Evolutionary conservation across 2,888 invertebrate species (phyloP).

Genomic region (Halictus quadricinctus): DNA sequence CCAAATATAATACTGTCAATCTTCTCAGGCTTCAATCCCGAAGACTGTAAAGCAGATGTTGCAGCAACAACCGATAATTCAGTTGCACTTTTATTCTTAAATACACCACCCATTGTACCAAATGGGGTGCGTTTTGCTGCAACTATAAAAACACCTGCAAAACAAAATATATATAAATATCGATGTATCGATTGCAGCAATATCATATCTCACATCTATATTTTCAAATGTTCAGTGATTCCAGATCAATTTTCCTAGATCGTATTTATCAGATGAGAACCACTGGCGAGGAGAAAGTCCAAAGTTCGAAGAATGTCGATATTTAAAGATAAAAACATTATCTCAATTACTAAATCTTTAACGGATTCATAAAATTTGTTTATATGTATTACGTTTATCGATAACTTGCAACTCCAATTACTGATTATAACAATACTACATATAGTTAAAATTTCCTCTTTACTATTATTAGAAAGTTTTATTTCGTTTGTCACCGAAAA

Average conservation of each 20-base stretch:
- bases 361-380: neutral
- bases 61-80: conserved; percentile 93
- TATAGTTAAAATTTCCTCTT: neutral
- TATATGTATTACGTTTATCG: neutral
- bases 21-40: conserved; percentile 91
- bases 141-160: conserved; percentile 93
- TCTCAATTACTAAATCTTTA: neutral
- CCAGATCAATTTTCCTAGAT: neutral
- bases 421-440: neutral
- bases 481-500: neutral
- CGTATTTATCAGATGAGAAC: neutral
- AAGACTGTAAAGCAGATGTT: conserved; percentile 90
- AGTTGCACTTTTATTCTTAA: conserved; percentile 88
- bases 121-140: conserved; percentile 98
- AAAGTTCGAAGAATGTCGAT: conserved; percentile 21
- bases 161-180: neutral
- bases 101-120: conserved; percentile 95
- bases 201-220: neutral
- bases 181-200: neutral
- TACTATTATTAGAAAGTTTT: neutral
- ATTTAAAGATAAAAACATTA: neutral
- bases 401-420: no score
- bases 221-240: neutral
- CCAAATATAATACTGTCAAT: conserved; percentile 96
- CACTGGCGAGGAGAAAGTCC: neutral